phyloP scores from a whole-genome alignment of 2,888 invertebrate genomes.

The Melitaea athalia region DNA sequence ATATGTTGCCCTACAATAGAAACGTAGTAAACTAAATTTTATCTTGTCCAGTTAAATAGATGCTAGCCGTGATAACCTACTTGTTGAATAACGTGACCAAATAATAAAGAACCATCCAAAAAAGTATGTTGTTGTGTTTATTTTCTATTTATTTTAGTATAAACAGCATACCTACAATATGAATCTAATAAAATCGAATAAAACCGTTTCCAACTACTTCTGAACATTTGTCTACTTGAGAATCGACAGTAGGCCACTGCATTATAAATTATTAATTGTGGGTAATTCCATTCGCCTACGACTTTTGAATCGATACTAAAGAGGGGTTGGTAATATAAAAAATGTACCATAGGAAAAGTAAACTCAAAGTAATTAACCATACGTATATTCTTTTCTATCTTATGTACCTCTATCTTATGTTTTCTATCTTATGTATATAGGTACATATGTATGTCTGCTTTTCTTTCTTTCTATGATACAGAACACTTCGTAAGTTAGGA shows the following conservation, averaged over 20 bases:
- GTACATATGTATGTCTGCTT: too few relatives aligned
- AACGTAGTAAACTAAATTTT: conserved; percentile 9
- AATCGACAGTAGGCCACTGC: conserved; percentile 3
- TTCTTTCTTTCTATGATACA: too few relatives aligned
- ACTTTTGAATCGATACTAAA: conserved; percentile 16
- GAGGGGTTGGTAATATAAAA: conserved; percentile 16
- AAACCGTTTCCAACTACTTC: background rate
- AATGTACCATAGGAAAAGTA: background rate
- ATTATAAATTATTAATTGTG: conserved; percentile 21
- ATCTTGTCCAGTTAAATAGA: conserved; percentile 4
- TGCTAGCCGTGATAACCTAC: conserved; percentile 6
- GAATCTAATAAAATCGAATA: background rate
- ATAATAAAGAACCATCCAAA: background rate
- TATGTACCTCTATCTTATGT: too few relatives aligned
- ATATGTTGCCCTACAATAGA: conserved; percentile 13
- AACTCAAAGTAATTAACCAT: background rate
- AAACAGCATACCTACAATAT: background rate
- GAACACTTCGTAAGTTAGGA: too few relatives aligned
- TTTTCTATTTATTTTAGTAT: background rate
- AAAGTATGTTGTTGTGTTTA: background rate
- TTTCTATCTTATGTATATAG: too few relatives aligned
- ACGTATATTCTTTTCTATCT: background rate
- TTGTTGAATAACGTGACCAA: conserved; percentile 7
- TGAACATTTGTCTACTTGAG: background rate
- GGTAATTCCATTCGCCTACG: conserved; percentile 15